phyloP scores from a whole-genome alignment of 2,113 vertebrate genomes.

The Sinocyclocheilus anshuiensis region DNA sequence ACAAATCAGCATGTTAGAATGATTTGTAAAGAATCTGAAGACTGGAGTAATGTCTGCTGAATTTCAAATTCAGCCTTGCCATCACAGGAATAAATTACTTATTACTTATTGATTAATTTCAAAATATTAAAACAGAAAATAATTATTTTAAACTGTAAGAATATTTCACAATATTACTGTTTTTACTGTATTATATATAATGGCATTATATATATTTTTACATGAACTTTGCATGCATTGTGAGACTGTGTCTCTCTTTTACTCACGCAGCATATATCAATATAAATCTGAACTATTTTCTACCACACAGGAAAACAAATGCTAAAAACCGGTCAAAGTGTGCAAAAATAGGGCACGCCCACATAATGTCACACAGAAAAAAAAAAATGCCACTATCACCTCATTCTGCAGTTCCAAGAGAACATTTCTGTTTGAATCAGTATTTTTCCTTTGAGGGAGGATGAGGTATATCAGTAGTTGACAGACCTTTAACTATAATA shows the following conservation, averaged over 20 bases:
- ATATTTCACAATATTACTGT: no score
- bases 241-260: background rate
- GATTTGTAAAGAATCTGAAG: no score
- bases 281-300: slow-evolving; percentile 5
- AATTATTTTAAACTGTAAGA: no score
- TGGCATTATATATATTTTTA: no score
- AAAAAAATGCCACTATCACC: background rate
- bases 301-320: slow-evolving; percentile 38
- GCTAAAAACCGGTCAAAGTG: slow-evolving; percentile 21
- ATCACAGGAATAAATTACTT: no score
- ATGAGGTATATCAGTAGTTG: slow-evolving; percentile 26
- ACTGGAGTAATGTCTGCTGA: no score
- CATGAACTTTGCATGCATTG: background rate
- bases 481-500: slow-evolving; percentile 12
- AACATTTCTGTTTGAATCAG: slow-evolving; percentile 8
- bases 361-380: slow-evolving; percentile 18
- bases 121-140: no score
- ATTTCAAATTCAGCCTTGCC: no score
- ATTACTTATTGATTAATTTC: no score
- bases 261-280: background rate
- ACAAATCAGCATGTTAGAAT: no score
- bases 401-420: background rate
- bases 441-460: slow-evolving; percentile 18
- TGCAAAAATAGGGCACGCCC: slow-evolving; percentile 2
- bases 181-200: no score